Base-by-base conservation (phyloP, 2,888 invertebrate species). In the Thymelicus sylvestris region DNA sequence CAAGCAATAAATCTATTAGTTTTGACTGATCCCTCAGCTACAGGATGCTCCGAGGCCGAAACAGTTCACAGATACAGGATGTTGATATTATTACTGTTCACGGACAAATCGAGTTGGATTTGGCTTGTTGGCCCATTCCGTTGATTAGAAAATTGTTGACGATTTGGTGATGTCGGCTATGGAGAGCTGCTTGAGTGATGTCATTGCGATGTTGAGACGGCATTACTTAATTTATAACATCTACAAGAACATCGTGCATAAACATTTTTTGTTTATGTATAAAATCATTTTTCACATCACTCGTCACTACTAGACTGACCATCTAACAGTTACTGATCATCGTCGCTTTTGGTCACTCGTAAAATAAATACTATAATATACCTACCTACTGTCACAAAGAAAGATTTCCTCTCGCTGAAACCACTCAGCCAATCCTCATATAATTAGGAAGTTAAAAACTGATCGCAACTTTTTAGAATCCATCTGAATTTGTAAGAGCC, bases 11-110 rank as follows among this genome's bases (percentile, higher is more conserved):
- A 70, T 70, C 65, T 70, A 65, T 70, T 70, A 70, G 70, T 65
- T 70, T 70, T 60, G 65, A 70, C 70, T 70, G 70, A 72, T 74
- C 75, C 74, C 74, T 76, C 74, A 76, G 62, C 60, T 74, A 73
- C 78, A 75, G 78, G 77, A 78, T 75, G 78, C 63, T 69, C 68
- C 72, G 72, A 75, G 73, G 75, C 73, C 76, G 73, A 76, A 76
- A 75, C 72, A 67, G 69, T 74, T 74, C 71, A 60, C 41, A 66
- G 68, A 66, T 72, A 70, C 74, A 74, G 76, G 75, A 77, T 75
- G 77, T 75, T 73, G 64, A 65, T 50, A 70, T 65, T 70, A 19
- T 0, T 19, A 65, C 19, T 50, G 68, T 57, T 57, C 57, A 50
- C n/a, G 39, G 52, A 55, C 52, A 39, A 52, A 19, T 65, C 39